These are phyloP conservation scores for Procambarus clarkii DNA, from an alignment of 1,140 invertebrate genomes.

Conservation along the genomic window DNA sequence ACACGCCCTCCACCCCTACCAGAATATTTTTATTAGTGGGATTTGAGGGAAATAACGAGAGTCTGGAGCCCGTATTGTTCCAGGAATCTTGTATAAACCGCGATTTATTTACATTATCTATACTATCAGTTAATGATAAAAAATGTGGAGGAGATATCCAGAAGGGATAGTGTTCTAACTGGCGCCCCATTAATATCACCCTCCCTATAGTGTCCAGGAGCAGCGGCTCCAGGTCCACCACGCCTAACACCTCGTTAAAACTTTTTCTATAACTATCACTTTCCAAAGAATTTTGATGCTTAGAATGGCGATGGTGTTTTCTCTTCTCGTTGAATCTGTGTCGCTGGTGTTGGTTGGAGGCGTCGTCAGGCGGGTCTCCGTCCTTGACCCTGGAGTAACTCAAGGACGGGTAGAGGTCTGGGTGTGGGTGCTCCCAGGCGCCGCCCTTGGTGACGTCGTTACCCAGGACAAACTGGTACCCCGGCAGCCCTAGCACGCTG, in stretches of 20 bases:
- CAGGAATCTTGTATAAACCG: not conserved
- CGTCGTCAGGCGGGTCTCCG: constrained; percentile 21
- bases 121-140: constrained; percentile 40
- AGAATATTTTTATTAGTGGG: constrained; percentile 23
- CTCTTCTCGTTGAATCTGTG: constrained; percentile 59
- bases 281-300: constrained; percentile 43
- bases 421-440: constrained; percentile 22
- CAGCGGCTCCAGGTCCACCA: constrained; percentile 60
- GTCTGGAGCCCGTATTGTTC: constrained; percentile 13
- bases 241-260: constrained; percentile 57
- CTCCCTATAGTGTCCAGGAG: constrained; percentile 54
- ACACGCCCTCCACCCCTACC: constrained; percentile 58
- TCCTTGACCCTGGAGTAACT: constrained; percentile 64
- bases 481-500: constrained; percentile 45
- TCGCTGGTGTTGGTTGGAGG: constrained; percentile 32
- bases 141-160: constrained; percentile 71
- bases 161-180: constrained; percentile 59
- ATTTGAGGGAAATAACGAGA: not conserved
- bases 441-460: constrained; percentile 40
- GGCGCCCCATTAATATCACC: constrained; percentile 42
- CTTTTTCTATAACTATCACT: constrained; percentile 45
- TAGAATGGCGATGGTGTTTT: constrained; percentile 53
- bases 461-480: constrained; percentile 53
- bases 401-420: constrained; percentile 54
- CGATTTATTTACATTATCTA: constrained; percentile 24